These are phyloP conservation scores for Acrocephalus kingi DNA, from an alignment of 2,113 vertebrate species.

Conservation along the genomic window DNA sequence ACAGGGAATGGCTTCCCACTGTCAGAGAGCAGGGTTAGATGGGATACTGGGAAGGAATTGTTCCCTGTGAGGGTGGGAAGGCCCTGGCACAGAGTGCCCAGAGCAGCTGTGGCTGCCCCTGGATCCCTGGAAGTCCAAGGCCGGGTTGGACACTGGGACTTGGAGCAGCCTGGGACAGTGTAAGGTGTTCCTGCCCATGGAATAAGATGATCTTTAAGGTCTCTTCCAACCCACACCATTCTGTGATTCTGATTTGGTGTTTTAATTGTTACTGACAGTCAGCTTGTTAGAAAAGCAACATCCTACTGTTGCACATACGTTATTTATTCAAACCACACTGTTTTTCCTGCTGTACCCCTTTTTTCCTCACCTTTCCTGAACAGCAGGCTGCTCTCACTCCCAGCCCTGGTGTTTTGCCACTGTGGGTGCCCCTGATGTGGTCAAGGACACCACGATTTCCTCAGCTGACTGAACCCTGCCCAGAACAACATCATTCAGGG, in stretches of 20 bases:
- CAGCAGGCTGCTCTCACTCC: background rate
- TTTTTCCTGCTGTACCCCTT: background rate
- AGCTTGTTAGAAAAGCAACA: background rate
- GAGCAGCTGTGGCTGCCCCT: background rate
- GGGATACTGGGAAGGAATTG: background rate
- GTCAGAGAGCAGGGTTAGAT: background rate
- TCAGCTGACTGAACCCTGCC: background rate
- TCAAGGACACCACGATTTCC: background rate
- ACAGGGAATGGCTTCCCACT: background rate
- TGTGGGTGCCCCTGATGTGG: fast-evolving
- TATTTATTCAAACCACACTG: background rate
- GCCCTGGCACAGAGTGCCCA: background rate
- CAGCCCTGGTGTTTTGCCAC: background rate
- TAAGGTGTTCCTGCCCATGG: background rate
- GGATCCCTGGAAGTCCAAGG: background rate
- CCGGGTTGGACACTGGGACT: fast-evolving
- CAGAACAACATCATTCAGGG: background rate
- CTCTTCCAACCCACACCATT: background rate
- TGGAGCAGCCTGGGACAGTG: fast-evolving
- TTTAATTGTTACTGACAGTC: background rate
- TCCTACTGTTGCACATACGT: background rate
- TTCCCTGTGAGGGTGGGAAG: fast-evolving
- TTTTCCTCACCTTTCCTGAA: background rate
- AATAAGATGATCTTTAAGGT: background rate
- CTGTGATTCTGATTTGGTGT: background rate